phyloP scores from a whole-genome alignment of 2,113 vertebrate species.

The Electrona antarctica region DNA sequence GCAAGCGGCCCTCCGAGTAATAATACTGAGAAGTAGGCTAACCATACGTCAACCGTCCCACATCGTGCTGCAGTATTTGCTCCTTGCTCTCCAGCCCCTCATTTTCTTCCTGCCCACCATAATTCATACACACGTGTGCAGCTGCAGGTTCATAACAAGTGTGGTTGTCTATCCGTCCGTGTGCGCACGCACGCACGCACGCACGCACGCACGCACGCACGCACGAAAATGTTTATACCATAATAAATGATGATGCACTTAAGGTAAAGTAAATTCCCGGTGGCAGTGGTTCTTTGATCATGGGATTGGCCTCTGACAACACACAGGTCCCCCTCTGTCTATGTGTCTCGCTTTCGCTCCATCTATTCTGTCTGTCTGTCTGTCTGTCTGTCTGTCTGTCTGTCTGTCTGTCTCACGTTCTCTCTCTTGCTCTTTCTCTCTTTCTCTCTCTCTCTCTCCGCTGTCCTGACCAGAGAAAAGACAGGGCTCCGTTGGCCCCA shows the following conservation, averaged over 20 bases:
- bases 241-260: constrained; percentile 48
- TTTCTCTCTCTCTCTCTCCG: not conserved
- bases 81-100: constrained; percentile 11
- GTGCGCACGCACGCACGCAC: not conserved
- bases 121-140: constrained; percentile 32
- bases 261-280: constrained; percentile 43
- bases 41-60: constrained; percentile 66
- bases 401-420: not conserved
- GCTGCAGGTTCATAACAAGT: constrained; percentile 64
- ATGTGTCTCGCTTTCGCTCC: not conserved
- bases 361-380: not conserved
- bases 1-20: constrained; percentile 74
- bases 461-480: constrained; percentile 4
- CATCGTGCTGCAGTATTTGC: constrained; percentile 49
- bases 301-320: constrained; percentile 53
- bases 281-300: constrained; percentile 69
- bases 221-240: constrained; percentile 38
- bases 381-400: no score
- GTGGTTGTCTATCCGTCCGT: constrained; percentile 11
- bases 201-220: not conserved
- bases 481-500: constrained; percentile 15
- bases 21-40: constrained; percentile 76
- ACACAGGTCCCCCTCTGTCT: constrained; percentile 24
- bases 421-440: constrained; percentile 22
- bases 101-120: constrained; percentile 30